Conservation (phyloP, 2,797 vertebrate genomes). For the Labeo calbasu region DNA sequence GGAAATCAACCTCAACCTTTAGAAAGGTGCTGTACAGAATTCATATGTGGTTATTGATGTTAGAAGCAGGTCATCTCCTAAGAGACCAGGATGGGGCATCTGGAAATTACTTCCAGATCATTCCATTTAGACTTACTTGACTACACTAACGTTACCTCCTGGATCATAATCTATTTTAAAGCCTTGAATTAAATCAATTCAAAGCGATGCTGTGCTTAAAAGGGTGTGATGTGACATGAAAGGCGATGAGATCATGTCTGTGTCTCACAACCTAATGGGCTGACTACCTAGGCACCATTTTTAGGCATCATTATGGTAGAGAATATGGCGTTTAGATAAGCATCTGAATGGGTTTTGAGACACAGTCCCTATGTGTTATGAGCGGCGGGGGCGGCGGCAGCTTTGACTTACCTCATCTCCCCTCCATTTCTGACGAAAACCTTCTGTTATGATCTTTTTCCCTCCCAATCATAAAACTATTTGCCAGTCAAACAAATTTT, state of each 20-base stretch:
- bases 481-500: constrained; percentile 51
- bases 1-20: constrained; percentile 18
- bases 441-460: background rate
- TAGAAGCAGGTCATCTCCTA: constrained; percentile 21
- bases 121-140: background rate
- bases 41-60: constrained; percentile 28
- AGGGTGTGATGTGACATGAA: background rate
- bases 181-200: background rate
- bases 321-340: background rate
- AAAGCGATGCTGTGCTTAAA: background rate
- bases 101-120: constrained; percentile 9
- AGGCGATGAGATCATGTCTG: constrained; percentile 22
- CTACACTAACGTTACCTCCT: background rate
- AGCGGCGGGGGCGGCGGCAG: constrained; percentile 29
- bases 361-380: background rate
- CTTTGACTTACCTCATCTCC: constrained; percentile 21
- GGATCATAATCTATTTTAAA: background rate
- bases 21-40: constrained; percentile 15
- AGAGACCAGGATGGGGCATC: background rate
- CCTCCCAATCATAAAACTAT: constrained; percentile 48
- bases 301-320: background rate
- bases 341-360: constrained; percentile 1
- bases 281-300: constrained; percentile 11
- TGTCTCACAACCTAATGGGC: background rate
- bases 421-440: background rate